Conservation (phyloP, 2,113 vertebrate species). For the Carassius gibelio region DNA sequence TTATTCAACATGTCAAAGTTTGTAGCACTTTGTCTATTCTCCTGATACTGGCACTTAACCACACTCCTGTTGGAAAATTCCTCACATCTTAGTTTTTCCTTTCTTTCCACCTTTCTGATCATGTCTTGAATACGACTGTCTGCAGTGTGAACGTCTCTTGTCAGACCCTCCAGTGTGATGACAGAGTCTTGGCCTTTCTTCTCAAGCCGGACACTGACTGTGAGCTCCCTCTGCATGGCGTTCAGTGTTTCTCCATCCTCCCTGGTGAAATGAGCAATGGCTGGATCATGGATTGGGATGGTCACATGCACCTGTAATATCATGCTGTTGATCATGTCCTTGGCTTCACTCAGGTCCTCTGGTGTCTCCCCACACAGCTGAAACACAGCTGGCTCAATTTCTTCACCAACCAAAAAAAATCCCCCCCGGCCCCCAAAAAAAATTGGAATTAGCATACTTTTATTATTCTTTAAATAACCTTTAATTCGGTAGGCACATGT, state of each 20-base stretch:
- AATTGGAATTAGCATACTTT: too few species aligned
- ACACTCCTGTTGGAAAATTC: constrained; percentile 66
- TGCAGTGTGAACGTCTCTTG: constrained; percentile 74
- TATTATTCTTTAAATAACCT: too few species aligned
- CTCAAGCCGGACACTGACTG: constrained; percentile 73
- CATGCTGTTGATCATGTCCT: constrained; percentile 65
- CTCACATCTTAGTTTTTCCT: constrained; percentile 57
- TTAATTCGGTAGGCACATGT: too few species aligned
- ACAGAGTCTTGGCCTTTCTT: constrained; percentile 55
- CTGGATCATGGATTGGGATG: constrained; percentile 66
- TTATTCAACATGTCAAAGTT: constrained; percentile 77
- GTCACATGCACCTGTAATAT: constrained; percentile 75
- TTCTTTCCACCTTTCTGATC: constrained; percentile 71
- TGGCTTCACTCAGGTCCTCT: constrained; percentile 60
- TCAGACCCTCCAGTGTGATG: constrained; percentile 80
- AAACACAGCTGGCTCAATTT: constrained; percentile 53
- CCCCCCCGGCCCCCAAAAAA: too few species aligned
- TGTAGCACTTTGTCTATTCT: fast-evolving
- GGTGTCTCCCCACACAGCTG: constrained; percentile 47
- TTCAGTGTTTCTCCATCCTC: constrained; percentile 66
- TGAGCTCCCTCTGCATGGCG: constrained; percentile 74
- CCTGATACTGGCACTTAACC: constrained; percentile 80
- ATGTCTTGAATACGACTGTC: constrained; percentile 73
- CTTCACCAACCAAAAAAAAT: too few species aligned
- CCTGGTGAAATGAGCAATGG: constrained; percentile 72